A percentile compares a stretch with the other conserved stretches of the same genome.
Conservation (phyloP, 2,888 invertebrate genomes). For the Sialis fuliginosa region DNA sequence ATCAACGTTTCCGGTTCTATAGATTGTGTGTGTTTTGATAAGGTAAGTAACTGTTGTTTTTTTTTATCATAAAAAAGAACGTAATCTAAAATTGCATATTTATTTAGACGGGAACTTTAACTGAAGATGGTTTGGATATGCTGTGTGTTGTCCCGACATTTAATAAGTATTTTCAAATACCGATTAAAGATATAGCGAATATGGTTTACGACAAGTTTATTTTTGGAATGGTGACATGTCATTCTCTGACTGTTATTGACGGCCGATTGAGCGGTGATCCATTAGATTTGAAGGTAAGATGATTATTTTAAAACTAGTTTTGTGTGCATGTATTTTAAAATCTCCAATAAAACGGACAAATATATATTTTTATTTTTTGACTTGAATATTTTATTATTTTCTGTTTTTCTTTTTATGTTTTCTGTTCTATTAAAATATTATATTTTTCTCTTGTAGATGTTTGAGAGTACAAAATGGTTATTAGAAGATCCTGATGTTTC, state of each 20-base stretch:
- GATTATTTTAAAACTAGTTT: neutral
- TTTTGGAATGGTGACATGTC: constrained; percentile 83
- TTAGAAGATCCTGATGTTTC: constrained; percentile 69
- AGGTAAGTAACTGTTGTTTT: constrained; percentile 32
- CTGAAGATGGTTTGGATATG: constrained; percentile 91
- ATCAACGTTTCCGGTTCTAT: constrained; percentile 86
- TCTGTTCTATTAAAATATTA: neutral
- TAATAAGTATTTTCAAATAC: constrained; percentile 12
- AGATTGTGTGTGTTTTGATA: constrained; percentile 81
- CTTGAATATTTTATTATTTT: neutral
- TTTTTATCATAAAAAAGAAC: neutral
- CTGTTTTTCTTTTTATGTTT: too few species aligned
- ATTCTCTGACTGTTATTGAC: constrained; percentile 78
- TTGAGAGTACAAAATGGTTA: constrained; percentile 80
- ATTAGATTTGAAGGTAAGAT: constrained; percentile 62
- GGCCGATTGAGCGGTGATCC: constrained; percentile 82
- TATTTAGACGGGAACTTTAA: constrained; percentile 77
- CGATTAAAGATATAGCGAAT: constrained; percentile 14
- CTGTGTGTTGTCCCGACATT: constrained; percentile 68
- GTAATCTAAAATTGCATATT: constrained; percentile 2
- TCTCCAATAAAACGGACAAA: neutral
- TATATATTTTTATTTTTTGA: neutral
- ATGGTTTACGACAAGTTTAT: constrained; percentile 14
- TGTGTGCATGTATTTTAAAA: too few species aligned
- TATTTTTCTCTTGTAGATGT: constrained; percentile 49